Evolutionary conservation across 2,113 vertebrate species (phyloP).

Genomic region (Speoplatyrhinus poulsoni): DNA sequence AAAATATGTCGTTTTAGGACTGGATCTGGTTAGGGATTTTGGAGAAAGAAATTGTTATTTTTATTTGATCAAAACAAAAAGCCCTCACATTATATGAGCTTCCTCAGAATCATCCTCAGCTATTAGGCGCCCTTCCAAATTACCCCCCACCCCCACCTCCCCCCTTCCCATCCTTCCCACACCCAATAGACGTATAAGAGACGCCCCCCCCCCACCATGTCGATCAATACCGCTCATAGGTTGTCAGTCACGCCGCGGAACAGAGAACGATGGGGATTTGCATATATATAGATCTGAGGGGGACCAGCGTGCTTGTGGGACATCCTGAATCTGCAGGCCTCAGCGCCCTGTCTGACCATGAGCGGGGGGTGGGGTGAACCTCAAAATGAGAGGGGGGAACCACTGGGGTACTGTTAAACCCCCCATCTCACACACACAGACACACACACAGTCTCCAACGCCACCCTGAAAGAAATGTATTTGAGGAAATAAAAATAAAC

Average conservation of each 20-base stretch:
- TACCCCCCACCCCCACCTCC: no score
- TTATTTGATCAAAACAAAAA: no score
- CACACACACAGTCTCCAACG: no score
- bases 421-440: no score
- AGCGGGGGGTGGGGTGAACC: not conserved
- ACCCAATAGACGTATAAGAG: slow-evolving; percentile 37
- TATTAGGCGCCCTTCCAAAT: no score
- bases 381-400: not conserved
- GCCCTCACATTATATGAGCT: no score
- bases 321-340: slow-evolving; percentile 71
- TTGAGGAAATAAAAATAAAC: no score
- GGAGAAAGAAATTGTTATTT: no score
- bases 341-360: slow-evolving; percentile 60
- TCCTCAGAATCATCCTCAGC: no score
- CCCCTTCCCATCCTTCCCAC: not conserved
- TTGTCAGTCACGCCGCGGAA: slow-evolving; percentile 66
- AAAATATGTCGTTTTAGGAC: not conserved
- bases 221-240: slow-evolving; percentile 77
- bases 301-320: slow-evolving; percentile 70
- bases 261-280: slow-evolving; percentile 73
- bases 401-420: not conserved
- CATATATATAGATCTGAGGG: slow-evolving; percentile 76
- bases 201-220: slow-evolving; percentile 61
- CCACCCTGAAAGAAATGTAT: no score
- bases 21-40: not conserved